Evolutionary conservation across 2,888 invertebrate species (phyloP).

Genomic region (Andrena marginata): DNA sequence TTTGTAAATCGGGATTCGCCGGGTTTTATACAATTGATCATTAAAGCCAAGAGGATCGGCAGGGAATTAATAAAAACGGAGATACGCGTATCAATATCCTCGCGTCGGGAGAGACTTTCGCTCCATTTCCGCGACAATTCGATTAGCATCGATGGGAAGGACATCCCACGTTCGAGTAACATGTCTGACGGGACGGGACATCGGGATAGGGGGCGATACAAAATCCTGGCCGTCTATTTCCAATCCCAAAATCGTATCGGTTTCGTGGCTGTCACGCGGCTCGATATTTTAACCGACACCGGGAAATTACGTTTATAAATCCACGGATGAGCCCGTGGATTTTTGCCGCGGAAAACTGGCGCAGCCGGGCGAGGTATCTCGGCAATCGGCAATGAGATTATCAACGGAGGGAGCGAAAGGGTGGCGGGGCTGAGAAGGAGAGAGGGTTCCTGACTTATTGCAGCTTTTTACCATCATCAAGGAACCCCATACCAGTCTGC

Average conservation of each 20-base stretch:
- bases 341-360: not conserved
- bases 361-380: conserved; percentile 33
- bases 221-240: conserved; percentile 14
- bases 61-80: too few relatives aligned
- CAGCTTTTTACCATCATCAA: conserved; percentile 63
- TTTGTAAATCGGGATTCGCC: not conserved
- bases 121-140: not conserved
- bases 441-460: conserved; percentile 50
- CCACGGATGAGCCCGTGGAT: not conserved
- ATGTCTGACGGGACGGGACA: conserved; percentile 25
- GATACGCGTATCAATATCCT: too few relatives aligned
- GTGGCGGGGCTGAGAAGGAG: conserved; percentile 14
- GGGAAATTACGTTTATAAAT: conserved; percentile 57
- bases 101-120: too few relatives aligned
- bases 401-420: conserved; percentile 25
- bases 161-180: not conserved
- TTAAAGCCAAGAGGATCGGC: not conserved
- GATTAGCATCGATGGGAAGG: conserved; percentile 1
- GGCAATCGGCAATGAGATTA: conserved; percentile 52
- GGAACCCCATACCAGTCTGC: conserved; percentile 51
- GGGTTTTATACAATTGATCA: not conserved
- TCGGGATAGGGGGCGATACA: not conserved
- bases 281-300: conserved; percentile 44
- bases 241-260: conserved; percentile 38
- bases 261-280: conserved; percentile 23